phyloP scores from a whole-genome alignment of 2,797 vertebrate species.

The Kryptopterus vitreolus region DNA sequence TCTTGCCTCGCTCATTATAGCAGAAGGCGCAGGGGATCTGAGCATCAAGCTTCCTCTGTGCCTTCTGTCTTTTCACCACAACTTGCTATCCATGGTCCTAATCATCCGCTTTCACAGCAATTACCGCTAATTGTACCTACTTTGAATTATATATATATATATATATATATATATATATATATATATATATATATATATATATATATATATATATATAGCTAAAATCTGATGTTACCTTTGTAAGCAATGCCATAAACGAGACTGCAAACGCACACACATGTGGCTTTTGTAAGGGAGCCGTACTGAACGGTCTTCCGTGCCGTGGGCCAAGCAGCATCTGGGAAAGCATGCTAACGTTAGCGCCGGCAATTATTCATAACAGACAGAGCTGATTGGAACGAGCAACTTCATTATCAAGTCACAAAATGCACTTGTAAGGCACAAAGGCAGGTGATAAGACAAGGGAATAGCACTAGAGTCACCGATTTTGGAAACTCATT shows the following conservation, averaged over 20 bases:
- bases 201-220: constrained; percentile 14
- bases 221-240: constrained; percentile 20
- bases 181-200: constrained; percentile 15
- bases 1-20: constrained; percentile 25
- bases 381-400: constrained; percentile 72
- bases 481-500: constrained; percentile 74
- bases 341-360: constrained; percentile 57
- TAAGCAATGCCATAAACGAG: background rate
- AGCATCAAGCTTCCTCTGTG: constrained; percentile 24
- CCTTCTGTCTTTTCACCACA: constrained; percentile 1
- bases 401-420: constrained; percentile 77
- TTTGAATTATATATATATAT: too few relatives aligned
- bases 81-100: constrained; percentile 1
- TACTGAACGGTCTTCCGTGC: background rate
- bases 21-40: background rate
- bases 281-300: background rate
- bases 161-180: constrained; percentile 23
- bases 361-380: constrained; percentile 73
- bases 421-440: constrained; percentile 69
- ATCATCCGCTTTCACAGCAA: constrained; percentile 34
- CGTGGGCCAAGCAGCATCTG: constrained; percentile 25
- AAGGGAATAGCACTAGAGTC: constrained; percentile 66
- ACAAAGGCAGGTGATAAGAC: constrained; percentile 76
- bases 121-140: constrained; percentile 24
- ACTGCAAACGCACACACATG: constrained; percentile 6